Evolutionary conservation across 2,888 invertebrate species (phyloP), one percentile per base, ranked within the genome.

Genomic region (Physocephala rufipes): DNA sequence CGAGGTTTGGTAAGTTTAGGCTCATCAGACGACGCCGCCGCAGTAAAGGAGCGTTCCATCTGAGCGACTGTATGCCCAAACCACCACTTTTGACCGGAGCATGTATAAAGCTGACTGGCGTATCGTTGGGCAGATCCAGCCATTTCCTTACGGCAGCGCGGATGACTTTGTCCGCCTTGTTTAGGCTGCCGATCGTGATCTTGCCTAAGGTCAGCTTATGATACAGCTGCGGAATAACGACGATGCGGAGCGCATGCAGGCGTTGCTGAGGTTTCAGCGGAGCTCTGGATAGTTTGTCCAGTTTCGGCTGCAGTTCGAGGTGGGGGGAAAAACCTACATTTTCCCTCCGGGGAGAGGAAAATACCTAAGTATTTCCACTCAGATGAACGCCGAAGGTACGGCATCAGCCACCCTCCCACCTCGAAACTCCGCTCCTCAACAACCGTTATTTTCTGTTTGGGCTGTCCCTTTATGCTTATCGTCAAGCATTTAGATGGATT

Each of bases 211-310:
- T 47, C 7, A 49, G 28, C 26, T 49, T 49, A 24, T 64, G 64
- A 24, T 47, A 64, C 2, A 64, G 28, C 24, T 51, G 51, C 16
- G 64, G 49, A 21, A 64, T 47, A 4, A 64, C 9, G 21, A 64
- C 24, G 13, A 24, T 49, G 2, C 53, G 9, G 2, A 65, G 26
- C 3, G 24, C 49, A 28, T 51, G 51, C 49, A 65, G 21, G 3
- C 65, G 49, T 28, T 65, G 65, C 26, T 65, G 65, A 3, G 51
- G 65, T 24, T 65, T 49, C 26, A 65, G 16, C 49, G 65, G 65
- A 13, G 49, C 51, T 30, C 16, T 13, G n/a, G 45, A 19, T 19
- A 49, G 49, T n/a, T 16, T n/a, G 16, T 49, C 47, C 15, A 64
- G n/a, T 47, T 64, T 64, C 1, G 64, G 47, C 19, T 43, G 21